Conservation (phyloP, 2,113 vertebrate species). For the Cyphomyrus plagiostoma region DNA sequence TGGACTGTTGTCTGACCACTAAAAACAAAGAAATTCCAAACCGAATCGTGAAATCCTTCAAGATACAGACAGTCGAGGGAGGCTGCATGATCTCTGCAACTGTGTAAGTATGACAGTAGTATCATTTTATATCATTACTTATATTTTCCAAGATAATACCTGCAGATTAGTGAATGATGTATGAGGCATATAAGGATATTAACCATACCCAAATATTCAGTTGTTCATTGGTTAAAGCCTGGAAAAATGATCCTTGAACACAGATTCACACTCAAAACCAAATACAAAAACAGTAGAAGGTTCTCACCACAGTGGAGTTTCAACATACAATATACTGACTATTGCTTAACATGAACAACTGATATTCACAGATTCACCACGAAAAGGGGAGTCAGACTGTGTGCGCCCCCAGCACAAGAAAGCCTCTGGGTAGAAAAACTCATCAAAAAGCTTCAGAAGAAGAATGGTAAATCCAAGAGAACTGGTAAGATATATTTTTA, state of each 20-base stretch:
- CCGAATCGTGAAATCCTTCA: background rate
- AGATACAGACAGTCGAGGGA: background rate
- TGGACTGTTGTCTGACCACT: constrained; percentile 18
- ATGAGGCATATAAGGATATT: background rate
- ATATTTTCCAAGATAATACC: background rate
- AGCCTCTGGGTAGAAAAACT: background rate
- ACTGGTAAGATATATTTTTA: background rate
- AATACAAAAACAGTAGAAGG: background rate
- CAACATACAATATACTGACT: background rate
- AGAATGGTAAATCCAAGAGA: background rate
- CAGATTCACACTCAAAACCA: background rate
- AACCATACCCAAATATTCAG: background rate
- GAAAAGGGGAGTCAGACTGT: background rate
- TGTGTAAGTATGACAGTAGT: background rate
- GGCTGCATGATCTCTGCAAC: constrained; percentile 13
- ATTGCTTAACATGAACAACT: background rate
- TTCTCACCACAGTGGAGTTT: background rate
- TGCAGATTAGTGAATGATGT: background rate
- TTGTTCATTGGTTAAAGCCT: background rate
- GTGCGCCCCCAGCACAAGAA: background rate
- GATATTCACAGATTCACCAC: constrained; percentile 11
- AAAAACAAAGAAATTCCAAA: background rate
- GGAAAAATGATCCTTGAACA: background rate
- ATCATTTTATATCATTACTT: background rate
- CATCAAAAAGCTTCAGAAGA: background rate